Evolutionary conservation across 30 jellyfish, hydroid and myxozoan genomes (phyloP), one percentile per base, ranked within the genome.

Genomic region (Chironex yamaguchii): DNA sequence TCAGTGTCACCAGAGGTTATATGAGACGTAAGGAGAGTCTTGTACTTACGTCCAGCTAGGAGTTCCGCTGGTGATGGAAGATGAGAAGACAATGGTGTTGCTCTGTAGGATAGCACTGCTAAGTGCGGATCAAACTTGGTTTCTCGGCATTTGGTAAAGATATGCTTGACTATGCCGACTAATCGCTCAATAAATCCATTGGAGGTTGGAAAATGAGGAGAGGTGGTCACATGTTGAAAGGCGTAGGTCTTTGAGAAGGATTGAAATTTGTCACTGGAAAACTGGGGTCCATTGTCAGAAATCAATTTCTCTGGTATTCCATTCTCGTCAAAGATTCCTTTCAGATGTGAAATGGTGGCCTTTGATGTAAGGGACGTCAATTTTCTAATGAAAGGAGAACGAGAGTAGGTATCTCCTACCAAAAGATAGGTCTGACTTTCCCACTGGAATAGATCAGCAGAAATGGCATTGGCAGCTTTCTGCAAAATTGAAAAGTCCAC

Each of bases 61-160:
- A 86, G 80, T 52, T 86, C 87, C 31, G 96, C 95, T 23, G 96
- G 96, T 33, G 93, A 69, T 35, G 94, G 91, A 22, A 73, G 67
- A 36, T 71, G 84, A 26, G 89, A 34, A 4, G 89, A 31, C 30
- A 76, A 28, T 50, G 80, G 84, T 76, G 89, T 76, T 49, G 89
- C 89, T 22, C 89, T 20, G 82, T 31, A 31, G 3, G 68, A 22
- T 30, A 31, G 89, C 82, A 76, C 31, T 22, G 48, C 89, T 27
- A 42, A 3, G 13, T 76, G 89, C 27, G 68, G 67, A n/a, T 76
- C 68, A 22, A 36, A 49, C 31, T 52, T 49, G 69, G 67, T 50
- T 11, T 76, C 68, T 32, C 68, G 65, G 30, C 89, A 31, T 64
- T 76, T 76, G 26, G 67, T 76, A 28, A 52, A 42, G 27, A 76